These are phyloP conservation scores for Herminia tarsipennalis DNA, from an alignment of 2,888 invertebrate genomes.

Conservation along the genomic window DNA sequence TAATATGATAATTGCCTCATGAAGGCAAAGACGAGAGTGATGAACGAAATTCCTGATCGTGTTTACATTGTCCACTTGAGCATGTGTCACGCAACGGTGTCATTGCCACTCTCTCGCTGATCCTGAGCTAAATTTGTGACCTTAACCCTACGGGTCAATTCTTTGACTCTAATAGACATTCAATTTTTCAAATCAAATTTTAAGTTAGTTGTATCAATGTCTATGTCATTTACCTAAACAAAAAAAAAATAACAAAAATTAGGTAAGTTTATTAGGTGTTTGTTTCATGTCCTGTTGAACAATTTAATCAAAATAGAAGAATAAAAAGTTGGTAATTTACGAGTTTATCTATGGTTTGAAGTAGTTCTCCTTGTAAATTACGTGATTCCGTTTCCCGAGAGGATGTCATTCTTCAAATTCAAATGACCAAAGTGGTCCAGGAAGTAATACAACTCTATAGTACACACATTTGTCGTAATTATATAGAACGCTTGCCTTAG, in stretches of 20 bases:
- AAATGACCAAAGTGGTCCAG: slow-evolving; percentile 18
- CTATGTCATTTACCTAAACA: slow-evolving; percentile 4
- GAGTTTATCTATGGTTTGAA: slow-evolving; percentile 2
- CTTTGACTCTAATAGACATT: no score
- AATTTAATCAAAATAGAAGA: no score
- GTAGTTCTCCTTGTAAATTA: slow-evolving; percentile 26
- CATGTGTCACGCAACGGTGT: slow-evolving; percentile 13
- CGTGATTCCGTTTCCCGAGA: slow-evolving; percentile 8
- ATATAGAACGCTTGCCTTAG: not conserved
- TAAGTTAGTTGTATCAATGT: slow-evolving; percentile 2
- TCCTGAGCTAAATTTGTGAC: slow-evolving; percentile 30
- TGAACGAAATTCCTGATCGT: no score
- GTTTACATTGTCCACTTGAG: not conserved
- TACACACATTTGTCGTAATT: not conserved
- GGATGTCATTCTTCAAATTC: slow-evolving; percentile 20
- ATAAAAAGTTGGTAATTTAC: no score
- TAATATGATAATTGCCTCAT: no score
- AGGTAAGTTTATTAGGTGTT: slow-evolving; percentile 9
- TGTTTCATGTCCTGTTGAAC: slow-evolving; percentile 5
- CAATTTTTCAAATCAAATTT: no score
- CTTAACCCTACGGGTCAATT: slow-evolving; percentile 15
- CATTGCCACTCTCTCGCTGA: slow-evolving; percentile 23
- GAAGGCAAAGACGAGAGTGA: no score
- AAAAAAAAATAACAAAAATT: no score
- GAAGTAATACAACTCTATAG: slow-evolving; percentile 7